These are phyloP conservation scores for Heliconius sara DNA, from an alignment of 2,888 invertebrate species.

Conservation along the genomic window DNA sequence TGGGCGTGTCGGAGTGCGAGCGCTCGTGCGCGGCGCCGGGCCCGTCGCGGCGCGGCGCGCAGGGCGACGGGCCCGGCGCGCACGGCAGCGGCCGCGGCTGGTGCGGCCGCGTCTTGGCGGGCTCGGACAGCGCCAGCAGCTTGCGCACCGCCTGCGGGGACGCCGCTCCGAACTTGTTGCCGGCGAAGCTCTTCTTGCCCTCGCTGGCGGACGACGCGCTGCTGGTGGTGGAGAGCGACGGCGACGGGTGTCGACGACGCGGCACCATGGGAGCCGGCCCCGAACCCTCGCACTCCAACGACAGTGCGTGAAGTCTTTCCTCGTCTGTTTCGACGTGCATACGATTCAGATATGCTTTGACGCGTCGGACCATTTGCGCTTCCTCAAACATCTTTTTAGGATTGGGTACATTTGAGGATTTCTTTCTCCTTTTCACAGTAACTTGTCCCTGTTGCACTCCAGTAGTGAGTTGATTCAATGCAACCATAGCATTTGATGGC, in stretches of 20 bases:
- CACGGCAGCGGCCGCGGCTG: constrained; percentile 87
- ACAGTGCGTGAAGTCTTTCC: constrained; percentile 93
- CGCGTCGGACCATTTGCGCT: constrained; percentile 98
- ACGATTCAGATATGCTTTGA: constrained; percentile 97
- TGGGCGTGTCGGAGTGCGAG: constrained; percentile 94
- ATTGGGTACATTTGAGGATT: constrained; percentile 95
- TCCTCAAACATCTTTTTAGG: constrained; percentile 99
- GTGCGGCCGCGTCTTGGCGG: constrained; percentile 93
- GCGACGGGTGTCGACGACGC: constrained; percentile 94
- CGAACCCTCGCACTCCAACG: constrained; percentile 93
- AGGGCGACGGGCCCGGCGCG: constrained; percentile 86
- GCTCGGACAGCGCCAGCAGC: constrained; percentile 94
- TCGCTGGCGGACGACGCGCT: constrained; percentile 95
- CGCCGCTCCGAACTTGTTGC: constrained; percentile 92
- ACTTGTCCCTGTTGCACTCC: constrained; percentile 89
- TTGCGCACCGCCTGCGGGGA: constrained; percentile 99
- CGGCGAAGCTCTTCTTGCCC: constrained; percentile 84
- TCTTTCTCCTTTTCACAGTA: constrained; percentile 94
- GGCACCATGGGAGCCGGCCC: constrained; percentile 86
- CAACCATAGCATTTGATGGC: constrained; percentile 94
- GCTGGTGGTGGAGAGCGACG: constrained; percentile 95
- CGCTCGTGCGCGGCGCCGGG: constrained; percentile 91
- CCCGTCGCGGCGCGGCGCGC: constrained; percentile 85
- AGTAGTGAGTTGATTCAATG: constrained; percentile 93
- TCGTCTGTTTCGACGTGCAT: constrained; percentile 97